Base-by-base conservation (phyloP, 2,888 invertebrate genomes). In the Amitus sp. region DNA sequence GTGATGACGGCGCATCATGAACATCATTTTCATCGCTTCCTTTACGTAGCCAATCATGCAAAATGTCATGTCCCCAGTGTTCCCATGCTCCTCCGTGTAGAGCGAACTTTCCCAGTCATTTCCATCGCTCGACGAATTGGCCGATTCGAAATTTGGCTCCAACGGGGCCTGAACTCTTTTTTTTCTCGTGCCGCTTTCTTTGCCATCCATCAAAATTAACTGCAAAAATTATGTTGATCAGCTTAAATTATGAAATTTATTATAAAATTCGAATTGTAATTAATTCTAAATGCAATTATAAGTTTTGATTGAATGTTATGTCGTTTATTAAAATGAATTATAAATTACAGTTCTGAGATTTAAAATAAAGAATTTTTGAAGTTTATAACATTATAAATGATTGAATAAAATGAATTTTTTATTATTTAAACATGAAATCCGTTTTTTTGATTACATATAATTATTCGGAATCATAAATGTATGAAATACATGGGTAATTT, bases 11-110 rank as follows among this genome's bases (percentile, higher is more conserved):
- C 94, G 86, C 92, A 96, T 93, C 84, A 93, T 91, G 77, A 90
- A 93, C 92, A 96, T 93, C 88, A 90, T 91, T 85, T 93, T 94
- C 86, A 95, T 90, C 43, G 92, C 92, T 76, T 95, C 94, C 72
- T 91, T 91, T 15, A 94, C 88, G 78, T 95, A 94, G 76, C 90
- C 92, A 33, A 90, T 87, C 88, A 93, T 92, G 79, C 90, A 91
- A 80, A 93, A 94, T 54, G 91, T 91, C 90, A 93, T 92, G 76
- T 93, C 93, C 1, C 90, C 90, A 47, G 88, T 84, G 70, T 92
- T 92, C 56, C 87, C 88, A 70, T 84, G 83, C 66, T 78, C 80
- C 54, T 80, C 82, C 1, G 71, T 66, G 30, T 65, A 73, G 20
- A 70, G 37, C 20, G 69, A 50, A 9, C 67, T 70, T 27, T 77